phyloP scores from a whole-genome alignment of 2,888 invertebrate genomes.

The Drosophila paramelanica region DNA sequence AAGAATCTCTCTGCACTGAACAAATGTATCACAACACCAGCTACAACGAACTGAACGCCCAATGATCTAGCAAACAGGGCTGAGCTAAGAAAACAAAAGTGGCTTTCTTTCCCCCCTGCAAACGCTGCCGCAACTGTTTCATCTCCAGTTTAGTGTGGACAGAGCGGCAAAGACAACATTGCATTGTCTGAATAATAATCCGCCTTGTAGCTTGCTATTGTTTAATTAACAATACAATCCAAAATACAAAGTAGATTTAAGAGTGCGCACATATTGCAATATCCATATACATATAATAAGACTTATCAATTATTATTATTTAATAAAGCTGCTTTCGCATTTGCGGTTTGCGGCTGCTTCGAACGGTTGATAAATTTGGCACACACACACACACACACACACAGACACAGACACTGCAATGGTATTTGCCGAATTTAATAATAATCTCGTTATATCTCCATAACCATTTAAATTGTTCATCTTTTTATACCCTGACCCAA shows the following conservation, averaged over 20 bases:
- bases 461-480: background rate
- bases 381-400: background rate
- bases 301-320: background rate
- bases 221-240: constrained; percentile 6
- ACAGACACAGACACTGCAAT: background rate
- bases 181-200: background rate
- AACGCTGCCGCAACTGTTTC: no score
- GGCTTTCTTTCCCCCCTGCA: no score
- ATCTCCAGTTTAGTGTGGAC: no score
- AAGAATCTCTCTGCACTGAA: background rate
- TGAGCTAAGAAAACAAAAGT: no score
- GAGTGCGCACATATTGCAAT: background rate
- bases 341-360: background rate
- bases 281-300: background rate
- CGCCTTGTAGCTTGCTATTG: background rate
- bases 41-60: background rate
- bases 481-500: no score
- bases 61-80: background rate
- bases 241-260: background rate
- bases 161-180: no score
- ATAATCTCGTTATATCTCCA: background rate
- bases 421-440: background rate
- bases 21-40: background rate
- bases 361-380: background rate
- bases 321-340: constrained; percentile 3